Evolutionary conservation across 2,797 vertebrate species (phyloP).

Genomic region (Pseudotriccus pelzelni): DNA sequence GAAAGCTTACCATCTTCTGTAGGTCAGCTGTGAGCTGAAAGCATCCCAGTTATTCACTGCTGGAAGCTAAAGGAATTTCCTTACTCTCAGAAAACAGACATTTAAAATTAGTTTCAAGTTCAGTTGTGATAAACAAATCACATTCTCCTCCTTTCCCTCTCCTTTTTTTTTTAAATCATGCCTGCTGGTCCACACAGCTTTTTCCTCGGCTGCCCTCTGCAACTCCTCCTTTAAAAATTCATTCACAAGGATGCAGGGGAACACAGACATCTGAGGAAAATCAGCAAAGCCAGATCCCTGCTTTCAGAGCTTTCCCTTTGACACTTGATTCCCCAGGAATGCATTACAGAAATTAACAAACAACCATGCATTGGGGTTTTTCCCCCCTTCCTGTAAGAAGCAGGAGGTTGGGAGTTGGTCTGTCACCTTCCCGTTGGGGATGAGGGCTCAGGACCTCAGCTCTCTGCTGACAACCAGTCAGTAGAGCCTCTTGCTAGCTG

Average conservation of each 20-base stretch:
- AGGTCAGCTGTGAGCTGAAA: conserved; percentile 45
- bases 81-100: conserved; percentile 26
- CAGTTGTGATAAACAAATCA: conserved; percentile 51
- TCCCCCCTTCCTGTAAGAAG: not conserved
- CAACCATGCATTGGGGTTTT: not conserved
- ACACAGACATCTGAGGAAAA: not conserved
- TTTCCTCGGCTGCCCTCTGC: not conserved
- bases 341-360: not conserved
- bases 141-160: not conserved
- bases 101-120: conserved; percentile 49
- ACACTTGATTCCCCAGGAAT: not conserved
- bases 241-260: not conserved
- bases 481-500: not conserved
- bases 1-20: not conserved
- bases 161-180: not conserved
- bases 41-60: conserved; percentile 51
- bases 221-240: not conserved
- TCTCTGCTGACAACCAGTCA: not conserved
- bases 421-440: not conserved
- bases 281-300: not conserved
- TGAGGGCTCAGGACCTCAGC: not conserved
- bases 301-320: not conserved
- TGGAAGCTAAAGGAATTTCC: conserved; percentile 52
- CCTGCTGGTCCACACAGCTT: not conserved
- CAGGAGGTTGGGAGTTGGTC: not conserved